phyloP scores from a whole-genome alignment of 2,797 vertebrate species.

The Malurus splendens region DNA sequence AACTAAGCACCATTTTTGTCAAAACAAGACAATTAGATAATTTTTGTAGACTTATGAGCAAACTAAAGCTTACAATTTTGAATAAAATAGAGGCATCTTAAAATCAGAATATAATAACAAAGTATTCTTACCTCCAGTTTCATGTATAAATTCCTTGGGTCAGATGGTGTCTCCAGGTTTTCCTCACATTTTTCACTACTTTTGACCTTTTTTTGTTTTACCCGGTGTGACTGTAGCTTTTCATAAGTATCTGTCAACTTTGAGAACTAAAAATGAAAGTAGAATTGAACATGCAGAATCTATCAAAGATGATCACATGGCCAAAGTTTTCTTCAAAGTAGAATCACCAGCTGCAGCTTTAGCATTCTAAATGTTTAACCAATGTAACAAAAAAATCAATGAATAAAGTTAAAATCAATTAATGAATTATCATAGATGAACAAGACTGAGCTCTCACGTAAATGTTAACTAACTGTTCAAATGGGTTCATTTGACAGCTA shows the following conservation, averaged over 20 bases:
- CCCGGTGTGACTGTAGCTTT: slow-evolving; percentile 66
- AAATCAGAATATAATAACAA: not conserved
- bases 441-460: not conserved
- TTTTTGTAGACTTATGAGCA: not conserved
- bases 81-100: not conserved
- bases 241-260: slow-evolving; percentile 70
- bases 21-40: not conserved
- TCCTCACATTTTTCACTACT: slow-evolving; percentile 3
- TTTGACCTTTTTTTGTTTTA: slow-evolving; percentile 48
- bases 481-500: not conserved
- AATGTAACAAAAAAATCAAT: not conserved
- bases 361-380: slow-evolving; percentile 15
- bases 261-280: slow-evolving; percentile 65
- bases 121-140: slow-evolving; percentile 70
- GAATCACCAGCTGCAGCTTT: slow-evolving; percentile 12
- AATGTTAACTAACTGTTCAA: slow-evolving; percentile 3
- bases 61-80: not conserved
- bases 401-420: slow-evolving; percentile 30
- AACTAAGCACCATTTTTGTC: not conserved
- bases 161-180: slow-evolving; percentile 27
- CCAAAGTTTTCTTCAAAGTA: not conserved
- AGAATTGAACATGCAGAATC: not conserved
- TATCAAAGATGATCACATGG: not conserved
- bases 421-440: slow-evolving; percentile 34
- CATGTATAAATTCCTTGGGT: slow-evolving; percentile 43